Conservation (phyloP, 1,140 invertebrate species). For the Tetramorium alpestre region DNA sequence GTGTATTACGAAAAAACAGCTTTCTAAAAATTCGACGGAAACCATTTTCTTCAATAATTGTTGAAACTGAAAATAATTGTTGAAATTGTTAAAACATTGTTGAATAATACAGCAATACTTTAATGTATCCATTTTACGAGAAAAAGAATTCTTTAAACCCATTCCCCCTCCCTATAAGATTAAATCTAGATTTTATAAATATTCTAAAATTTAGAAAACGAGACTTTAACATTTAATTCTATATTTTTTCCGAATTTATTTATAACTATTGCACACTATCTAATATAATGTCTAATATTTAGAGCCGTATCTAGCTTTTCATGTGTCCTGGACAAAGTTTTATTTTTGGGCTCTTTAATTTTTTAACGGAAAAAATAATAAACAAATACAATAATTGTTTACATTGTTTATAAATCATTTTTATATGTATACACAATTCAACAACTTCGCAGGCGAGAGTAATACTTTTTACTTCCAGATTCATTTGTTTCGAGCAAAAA, state of each 20-base stretch:
- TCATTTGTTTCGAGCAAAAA: no score
- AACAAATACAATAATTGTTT: no score
- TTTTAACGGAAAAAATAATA: no score
- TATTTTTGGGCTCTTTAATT: no score
- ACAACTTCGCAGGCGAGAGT: no score
- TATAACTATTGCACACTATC: neutral
- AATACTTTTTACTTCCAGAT: no score
- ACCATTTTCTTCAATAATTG: neutral
- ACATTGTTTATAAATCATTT: no score
- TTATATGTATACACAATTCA: no score
- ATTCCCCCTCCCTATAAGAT: no score
- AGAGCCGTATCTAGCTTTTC: no score
- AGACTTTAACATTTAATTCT: neutral
- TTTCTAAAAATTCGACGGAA: neutral
- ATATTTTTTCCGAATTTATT: neutral
- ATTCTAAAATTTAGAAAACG: neutral
- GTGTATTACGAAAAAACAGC: neutral
- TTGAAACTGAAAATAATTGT: neutral
- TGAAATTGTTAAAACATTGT: neutral
- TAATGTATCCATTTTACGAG: neutral
- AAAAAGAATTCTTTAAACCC: neutral
- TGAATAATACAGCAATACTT: neutral
- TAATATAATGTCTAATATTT: neutral
- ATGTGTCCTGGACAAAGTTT: no score
- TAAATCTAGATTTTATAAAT: neutral